Conservation (phyloP, 1,140 invertebrate species). For the Ladona fulva region DNA sequence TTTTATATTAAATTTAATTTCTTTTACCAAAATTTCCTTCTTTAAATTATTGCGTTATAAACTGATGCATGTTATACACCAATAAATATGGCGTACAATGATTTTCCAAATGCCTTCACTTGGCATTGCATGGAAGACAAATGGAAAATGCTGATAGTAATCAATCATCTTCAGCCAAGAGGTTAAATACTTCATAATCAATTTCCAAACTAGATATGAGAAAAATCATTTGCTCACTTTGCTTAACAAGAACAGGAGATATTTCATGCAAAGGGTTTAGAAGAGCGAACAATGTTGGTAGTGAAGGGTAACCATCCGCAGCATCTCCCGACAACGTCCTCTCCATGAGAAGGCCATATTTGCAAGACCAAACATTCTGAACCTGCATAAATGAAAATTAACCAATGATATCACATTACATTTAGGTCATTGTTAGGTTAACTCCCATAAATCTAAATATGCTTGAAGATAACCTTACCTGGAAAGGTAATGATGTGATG, state of each 20-base stretch:
- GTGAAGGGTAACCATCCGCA: conserved; percentile 20
- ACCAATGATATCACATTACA: not conserved
- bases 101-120: too few relatives aligned
- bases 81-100: too few relatives aligned
- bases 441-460: too few relatives aligned
- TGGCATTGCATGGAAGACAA: too few relatives aligned
- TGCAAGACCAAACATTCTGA: conserved; percentile 57
- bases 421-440: too few relatives aligned
- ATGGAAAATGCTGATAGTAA: too few relatives aligned
- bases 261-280: conserved; percentile 84
- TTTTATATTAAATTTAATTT: too few relatives aligned
- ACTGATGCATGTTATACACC: too few relatives aligned
- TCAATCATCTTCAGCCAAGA: too few relatives aligned
- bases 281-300: conserved; percentile 70
- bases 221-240: not conserved
- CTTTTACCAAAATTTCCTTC: too few relatives aligned
- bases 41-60: too few relatives aligned
- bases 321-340: conserved; percentile 20
- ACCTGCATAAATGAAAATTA: not conserved
- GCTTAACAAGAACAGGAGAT: conserved; percentile 54
- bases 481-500: conserved; percentile 69
- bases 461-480: conserved; percentile 30
- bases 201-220: not conserved
- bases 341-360: conserved; percentile 68
- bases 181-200: not conserved